phyloP scores from a whole-genome alignment of 2,113 vertebrate genomes.

The Bos javanicus region DNA sequence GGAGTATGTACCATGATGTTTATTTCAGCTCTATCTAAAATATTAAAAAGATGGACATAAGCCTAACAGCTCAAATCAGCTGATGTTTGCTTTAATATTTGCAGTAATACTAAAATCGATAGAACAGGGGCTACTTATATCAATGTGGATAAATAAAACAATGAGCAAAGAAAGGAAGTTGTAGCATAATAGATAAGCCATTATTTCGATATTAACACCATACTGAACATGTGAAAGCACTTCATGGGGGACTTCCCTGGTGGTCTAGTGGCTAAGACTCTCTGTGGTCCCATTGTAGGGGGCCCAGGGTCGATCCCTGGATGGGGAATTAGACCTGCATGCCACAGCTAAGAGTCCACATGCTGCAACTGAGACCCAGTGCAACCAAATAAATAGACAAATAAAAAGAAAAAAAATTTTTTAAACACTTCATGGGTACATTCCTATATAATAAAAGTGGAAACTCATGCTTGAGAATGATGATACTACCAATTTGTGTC shows the following conservation, averaged over 20 bases:
- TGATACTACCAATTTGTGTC: not conserved
- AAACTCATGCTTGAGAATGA: not conserved
- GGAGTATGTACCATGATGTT: not conserved
- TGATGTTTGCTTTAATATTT: not conserved
- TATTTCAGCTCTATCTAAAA: not conserved
- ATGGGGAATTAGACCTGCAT: not conserved
- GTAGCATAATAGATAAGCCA: not conserved
- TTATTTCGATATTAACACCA: not conserved
- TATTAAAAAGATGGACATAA: not conserved
- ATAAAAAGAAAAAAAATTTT: not conserved
- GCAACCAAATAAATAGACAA: not conserved
- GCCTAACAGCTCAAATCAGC: not conserved
- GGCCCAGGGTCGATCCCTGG: not conserved
- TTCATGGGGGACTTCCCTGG: not conserved
- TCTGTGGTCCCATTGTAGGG: not conserved
- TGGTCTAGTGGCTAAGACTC: not conserved
- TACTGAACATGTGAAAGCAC: not conserved
- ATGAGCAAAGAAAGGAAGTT: not conserved
- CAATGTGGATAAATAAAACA: not conserved
- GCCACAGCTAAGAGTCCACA: not conserved
- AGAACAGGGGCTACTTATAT: not conserved
- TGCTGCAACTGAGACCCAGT: not conserved
- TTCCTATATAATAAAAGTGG: not conserved
- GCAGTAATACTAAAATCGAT: not conserved
- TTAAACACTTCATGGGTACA: not conserved